These are phyloP conservation scores for Acleris literana DNA, from an alignment of 2,888 invertebrate genomes.

Conservation along the genomic window DNA sequence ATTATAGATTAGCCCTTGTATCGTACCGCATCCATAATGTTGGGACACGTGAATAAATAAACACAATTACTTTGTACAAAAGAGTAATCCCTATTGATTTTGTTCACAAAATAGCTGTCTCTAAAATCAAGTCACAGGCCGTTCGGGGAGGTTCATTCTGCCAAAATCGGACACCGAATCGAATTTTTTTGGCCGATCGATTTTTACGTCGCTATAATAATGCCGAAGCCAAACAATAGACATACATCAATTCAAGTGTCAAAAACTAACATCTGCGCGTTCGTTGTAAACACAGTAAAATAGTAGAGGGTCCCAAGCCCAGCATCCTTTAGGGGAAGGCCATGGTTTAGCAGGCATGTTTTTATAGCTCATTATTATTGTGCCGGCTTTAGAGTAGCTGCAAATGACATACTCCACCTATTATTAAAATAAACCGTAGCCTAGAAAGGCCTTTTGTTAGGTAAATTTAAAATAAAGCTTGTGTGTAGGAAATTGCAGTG, in stretches of 20 bases:
- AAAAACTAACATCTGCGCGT: constrained; percentile 83
- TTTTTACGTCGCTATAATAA: constrained; percentile 74
- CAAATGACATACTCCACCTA: constrained; percentile 79
- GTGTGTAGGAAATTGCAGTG: constrained; percentile 60
- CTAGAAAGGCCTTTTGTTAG: constrained; percentile 68
- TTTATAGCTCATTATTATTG: constrained; percentile 82
- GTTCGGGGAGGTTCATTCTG: constrained; percentile 65
- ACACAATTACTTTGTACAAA: constrained; percentile 79
- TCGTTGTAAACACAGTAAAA: constrained; percentile 76
- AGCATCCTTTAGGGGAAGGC: constrained; percentile 70
- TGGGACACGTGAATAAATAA: constrained; percentile 82
- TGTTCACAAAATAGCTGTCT: constrained; percentile 62
- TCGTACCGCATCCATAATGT: constrained; percentile 74
- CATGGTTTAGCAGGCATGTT: constrained; percentile 68
- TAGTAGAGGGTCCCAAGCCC: constrained; percentile 64
- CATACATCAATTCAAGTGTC: constrained; percentile 82
- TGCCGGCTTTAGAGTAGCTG: constrained; percentile 76
- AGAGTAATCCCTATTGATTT: constrained; percentile 78
- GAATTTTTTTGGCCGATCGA: constrained; percentile 66
- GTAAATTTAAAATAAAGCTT: constrained; percentile 68
- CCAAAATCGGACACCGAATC: constrained; percentile 66
- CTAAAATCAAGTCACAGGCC: constrained; percentile 61
- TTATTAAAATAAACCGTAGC: constrained; percentile 77
- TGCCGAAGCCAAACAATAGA: constrained; percentile 69
- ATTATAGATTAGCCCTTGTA: constrained; percentile 81